Evolutionary conservation across 1,140 invertebrate genomes (phyloP).

Genomic region (Littorina saxatilis): DNA sequence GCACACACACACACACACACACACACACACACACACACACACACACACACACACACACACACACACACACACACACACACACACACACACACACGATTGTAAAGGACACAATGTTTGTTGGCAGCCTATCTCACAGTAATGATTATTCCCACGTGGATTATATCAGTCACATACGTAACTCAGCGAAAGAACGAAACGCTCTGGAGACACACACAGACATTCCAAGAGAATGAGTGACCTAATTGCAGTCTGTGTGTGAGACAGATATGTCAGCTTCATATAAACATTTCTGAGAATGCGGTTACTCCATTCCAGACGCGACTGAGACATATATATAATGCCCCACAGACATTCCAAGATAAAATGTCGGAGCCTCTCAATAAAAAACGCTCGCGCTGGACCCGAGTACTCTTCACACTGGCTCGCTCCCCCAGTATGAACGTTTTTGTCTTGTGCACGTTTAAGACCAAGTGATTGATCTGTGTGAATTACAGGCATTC

Average conservation of each 20-base stretch:
- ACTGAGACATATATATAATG: too few relatives aligned
- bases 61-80: not conserved
- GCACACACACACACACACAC: slow-evolving; percentile 9
- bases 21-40: not conserved
- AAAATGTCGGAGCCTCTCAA: too few relatives aligned
- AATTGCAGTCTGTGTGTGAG: not conserved
- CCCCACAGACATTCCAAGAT: too few relatives aligned
- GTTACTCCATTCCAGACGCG: too few relatives aligned
- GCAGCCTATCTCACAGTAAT: not conserved
- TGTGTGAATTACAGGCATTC: too few relatives aligned
- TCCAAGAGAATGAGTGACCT: not conserved
- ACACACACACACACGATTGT: slow-evolving; percentile 1
- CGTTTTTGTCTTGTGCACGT: too few relatives aligned
- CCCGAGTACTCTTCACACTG: too few relatives aligned
- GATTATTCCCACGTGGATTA: not conserved
- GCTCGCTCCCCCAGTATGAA: too few relatives aligned
- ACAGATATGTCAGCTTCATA: not conserved
- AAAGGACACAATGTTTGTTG: too few relatives aligned
- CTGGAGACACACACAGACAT: not conserved
- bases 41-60: not conserved
- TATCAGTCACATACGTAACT: slow-evolving; percentile 7
- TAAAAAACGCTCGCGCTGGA: too few relatives aligned
- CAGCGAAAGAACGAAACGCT: not conserved
- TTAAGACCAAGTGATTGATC: too few relatives aligned
- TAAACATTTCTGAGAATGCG: too few relatives aligned